Conservation (phyloP, 2,797 vertebrate species). For the Hippopotamyrus pictus region DNA sequence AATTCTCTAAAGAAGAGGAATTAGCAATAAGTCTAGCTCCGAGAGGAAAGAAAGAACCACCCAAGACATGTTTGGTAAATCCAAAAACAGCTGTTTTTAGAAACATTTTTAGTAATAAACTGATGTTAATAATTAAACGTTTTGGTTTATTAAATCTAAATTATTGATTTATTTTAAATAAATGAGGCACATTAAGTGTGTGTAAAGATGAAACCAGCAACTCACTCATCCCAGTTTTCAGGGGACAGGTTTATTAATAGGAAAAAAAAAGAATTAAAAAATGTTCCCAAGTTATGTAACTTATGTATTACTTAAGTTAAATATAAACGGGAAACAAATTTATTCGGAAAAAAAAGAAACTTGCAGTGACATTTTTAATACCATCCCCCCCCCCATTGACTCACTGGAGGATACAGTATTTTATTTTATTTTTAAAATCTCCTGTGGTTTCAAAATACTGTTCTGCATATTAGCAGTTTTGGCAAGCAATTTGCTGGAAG, state of each 20-base stretch:
- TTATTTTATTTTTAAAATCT: background rate
- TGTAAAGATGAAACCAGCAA: background rate
- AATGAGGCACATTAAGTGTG: background rate
- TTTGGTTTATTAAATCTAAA: background rate
- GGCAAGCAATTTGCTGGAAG: slow-evolving; percentile 20
- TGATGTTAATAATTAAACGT: background rate
- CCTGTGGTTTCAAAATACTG: slow-evolving; percentile 30
- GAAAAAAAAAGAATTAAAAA: background rate
- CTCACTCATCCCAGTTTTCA: background rate
- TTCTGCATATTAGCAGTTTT: slow-evolving; percentile 39
- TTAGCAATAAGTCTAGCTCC: background rate
- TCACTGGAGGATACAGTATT: background rate
- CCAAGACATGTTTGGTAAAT: background rate
- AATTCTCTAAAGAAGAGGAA: background rate
- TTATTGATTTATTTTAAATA: background rate
- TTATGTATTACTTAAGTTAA: background rate
- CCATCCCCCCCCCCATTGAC: slow-evolving; percentile 5
- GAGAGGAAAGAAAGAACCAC: background rate
- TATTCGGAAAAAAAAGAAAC: slow-evolving; percentile 10
- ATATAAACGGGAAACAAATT: slow-evolving; percentile 22
- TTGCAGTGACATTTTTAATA: slow-evolving; percentile 31
- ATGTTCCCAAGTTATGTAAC: background rate
- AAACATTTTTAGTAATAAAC: background rate
- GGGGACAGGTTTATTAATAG: background rate
- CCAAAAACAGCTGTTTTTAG: background rate